Base-by-base conservation (phyloP, 1,140 invertebrate species). In the Leucophenga varia region DNA sequence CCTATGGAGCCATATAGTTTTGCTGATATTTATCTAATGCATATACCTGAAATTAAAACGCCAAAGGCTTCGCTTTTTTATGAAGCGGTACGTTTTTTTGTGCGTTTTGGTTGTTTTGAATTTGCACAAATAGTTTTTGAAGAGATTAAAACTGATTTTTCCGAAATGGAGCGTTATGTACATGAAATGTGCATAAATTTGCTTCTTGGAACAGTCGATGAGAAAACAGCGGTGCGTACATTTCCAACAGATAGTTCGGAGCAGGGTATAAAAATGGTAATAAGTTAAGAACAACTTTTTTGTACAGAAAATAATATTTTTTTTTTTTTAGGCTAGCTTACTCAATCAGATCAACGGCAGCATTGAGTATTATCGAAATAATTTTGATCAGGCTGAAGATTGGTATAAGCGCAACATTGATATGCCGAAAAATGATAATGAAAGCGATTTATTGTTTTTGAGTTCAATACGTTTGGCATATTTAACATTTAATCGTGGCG, bases 331-430 rank as follows among this genome's bases (percentile, higher is more conserved):
- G 50, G 22, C 4, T 1, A 42, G 35, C 2, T 39, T 55, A 10
- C 43, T 57, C 17, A 47, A 53, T 3, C 67, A 71, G 37, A 6
- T 68, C 1, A 71, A 71, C 52, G 67, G 67, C 4, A 67, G 55
- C 41, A 52, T 67, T 14, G 60, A 71, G 32, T 71, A 56, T 36
- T 10, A 52, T 28, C 46, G 47, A 0, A 55, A 50, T 1, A 51
- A 64, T 17, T 7, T 36, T 7, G 16, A 18, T 10, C 34, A 38
- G 2, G 60, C 60, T 0, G 47, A 55, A 0, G 17, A 19, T 4
- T 57, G 49, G 6, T 71, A 67, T 45, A 14, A 25, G n/a, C 7
- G 30, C 7, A 46, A 14, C 17, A 2, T 49, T 39, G 30, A 47
- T 0, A 4, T 8, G 1, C 9, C 7, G 0, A 13, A n/a, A 18